Conservation (phyloP, 2,888 invertebrate species). For the Eulithis testata region DNA sequence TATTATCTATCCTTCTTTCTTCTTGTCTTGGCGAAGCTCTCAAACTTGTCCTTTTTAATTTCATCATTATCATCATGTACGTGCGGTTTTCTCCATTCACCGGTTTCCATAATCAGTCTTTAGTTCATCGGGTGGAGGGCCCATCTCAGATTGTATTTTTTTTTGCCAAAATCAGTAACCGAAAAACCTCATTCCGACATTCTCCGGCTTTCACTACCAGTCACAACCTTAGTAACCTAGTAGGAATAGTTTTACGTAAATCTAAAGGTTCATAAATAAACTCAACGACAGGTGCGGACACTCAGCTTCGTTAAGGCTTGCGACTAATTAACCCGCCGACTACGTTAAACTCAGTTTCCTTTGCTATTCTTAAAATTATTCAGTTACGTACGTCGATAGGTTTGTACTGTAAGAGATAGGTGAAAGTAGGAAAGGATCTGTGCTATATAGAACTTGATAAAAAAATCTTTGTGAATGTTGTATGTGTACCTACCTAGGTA, state of each 20-base stretch:
- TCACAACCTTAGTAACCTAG: conserved; percentile 14
- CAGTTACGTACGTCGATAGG: conserved; percentile 12
- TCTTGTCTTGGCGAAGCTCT: no score
- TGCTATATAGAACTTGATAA: background rate
- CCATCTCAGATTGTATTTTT: no score
- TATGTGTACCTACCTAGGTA: no score
- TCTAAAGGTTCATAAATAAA: conserved; percentile 61
- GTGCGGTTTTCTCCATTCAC: no score
- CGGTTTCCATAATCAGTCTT: no score
- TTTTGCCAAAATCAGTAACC: no score
- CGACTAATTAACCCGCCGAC: conserved; percentile 57
- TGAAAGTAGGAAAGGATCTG: background rate
- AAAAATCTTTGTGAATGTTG: no score
- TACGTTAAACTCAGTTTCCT: conserved; percentile 43
- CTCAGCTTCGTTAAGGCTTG: conserved; percentile 57
- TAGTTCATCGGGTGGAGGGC: no score
- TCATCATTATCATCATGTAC: no score
- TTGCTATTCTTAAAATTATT: conserved; percentile 27
- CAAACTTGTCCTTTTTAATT: no score
- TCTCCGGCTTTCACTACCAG: conserved; percentile 7
- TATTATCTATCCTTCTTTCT: no score
- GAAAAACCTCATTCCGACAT: no score
- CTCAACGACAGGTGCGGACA: conserved; percentile 61
- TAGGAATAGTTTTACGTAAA: conserved; percentile 47
- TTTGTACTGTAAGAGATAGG: background rate